Evolutionary conservation across 1,140 invertebrate genomes (phyloP).

Genomic region (Gonioctena quinquepunctata): DNA sequence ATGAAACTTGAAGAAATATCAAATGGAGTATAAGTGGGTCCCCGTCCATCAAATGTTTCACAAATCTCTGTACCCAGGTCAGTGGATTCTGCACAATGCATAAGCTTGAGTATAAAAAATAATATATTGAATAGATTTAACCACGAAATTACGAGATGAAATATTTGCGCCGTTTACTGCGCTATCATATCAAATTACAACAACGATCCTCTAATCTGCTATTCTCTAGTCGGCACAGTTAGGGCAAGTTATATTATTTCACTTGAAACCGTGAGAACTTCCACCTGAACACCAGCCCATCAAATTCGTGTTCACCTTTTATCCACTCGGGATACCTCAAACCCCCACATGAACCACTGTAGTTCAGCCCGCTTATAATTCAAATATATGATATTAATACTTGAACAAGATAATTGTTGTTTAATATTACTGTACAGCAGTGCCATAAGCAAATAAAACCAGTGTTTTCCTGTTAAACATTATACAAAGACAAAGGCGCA

Average conservation of each 20-base stretch:
- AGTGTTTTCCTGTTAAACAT: conserved; percentile 42
- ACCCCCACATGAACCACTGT: conserved; percentile 17
- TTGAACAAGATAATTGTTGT: conserved; percentile 39
- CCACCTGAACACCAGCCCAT: conserved; percentile 28
- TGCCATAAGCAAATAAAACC: conserved; percentile 31
- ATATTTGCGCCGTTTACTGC: neutral
- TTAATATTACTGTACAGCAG: conserved; percentile 35
- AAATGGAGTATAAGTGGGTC: too few species aligned
- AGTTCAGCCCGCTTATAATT: conserved; percentile 31
- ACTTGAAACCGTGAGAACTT: conserved; percentile 36
- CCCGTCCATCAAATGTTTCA: too few species aligned
- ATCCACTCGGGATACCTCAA: neutral
- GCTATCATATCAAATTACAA: conserved; percentile 28
- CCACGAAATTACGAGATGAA: too few species aligned
- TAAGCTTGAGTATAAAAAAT: too few species aligned
- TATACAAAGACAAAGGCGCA: neutral
- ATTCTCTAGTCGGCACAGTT: conserved; percentile 23
- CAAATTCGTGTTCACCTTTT: neutral
- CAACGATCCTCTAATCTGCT: conserved; percentile 28
- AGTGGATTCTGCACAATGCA: too few species aligned
- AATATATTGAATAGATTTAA: too few species aligned
- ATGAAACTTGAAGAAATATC: too few species aligned
- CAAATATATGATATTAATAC: conserved; percentile 38
- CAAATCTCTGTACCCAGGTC: too few species aligned
- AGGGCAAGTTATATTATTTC: conserved; percentile 38